Conservation (phyloP, 2,888 invertebrate species). For the Cephus runcator region DNA sequence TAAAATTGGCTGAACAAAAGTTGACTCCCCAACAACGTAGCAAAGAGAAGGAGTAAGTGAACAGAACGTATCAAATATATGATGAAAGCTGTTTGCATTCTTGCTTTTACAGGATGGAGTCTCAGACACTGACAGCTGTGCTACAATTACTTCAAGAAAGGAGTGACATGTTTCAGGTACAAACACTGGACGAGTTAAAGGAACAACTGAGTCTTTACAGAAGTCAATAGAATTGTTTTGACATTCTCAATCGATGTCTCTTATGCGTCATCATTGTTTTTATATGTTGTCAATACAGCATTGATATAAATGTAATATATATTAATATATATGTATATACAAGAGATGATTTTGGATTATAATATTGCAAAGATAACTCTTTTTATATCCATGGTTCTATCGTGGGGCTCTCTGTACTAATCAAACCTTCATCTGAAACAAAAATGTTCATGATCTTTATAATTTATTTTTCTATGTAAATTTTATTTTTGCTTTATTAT, state of each 20-base stretch:
- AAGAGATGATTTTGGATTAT: neutral
- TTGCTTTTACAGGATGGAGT: conserved; percentile 29
- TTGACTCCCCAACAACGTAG: conserved; percentile 29
- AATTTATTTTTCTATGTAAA: neutral
- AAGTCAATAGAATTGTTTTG: neutral
- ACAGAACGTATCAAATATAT: neutral
- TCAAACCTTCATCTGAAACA: neutral
- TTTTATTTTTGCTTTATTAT: neutral
- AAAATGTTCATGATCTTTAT: neutral
- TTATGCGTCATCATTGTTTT: neutral
- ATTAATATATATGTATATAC: neutral
- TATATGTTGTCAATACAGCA: neutral
- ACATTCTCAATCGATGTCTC: neutral
- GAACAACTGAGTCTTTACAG: conserved; percentile 13
- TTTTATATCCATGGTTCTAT: neutral
- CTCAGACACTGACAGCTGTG: conserved; percentile 8
- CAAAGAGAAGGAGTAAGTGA: conserved; percentile 32
- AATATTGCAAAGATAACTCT: neutral
- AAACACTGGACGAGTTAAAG: conserved; percentile 11
- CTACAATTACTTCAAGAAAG: conserved; percentile 11
- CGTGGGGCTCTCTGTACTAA: neutral
- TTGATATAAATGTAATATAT: neutral
- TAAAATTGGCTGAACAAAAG: conserved; percentile 29
- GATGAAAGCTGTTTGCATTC: neutral
- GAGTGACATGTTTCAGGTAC: conserved; percentile 13